Evolutionary conservation across 37 sponge, comb jelly and placozoan species (phyloP), one percentile per base, ranked within the genome.

Genomic region (Diacarnus erythraeanus): DNA sequence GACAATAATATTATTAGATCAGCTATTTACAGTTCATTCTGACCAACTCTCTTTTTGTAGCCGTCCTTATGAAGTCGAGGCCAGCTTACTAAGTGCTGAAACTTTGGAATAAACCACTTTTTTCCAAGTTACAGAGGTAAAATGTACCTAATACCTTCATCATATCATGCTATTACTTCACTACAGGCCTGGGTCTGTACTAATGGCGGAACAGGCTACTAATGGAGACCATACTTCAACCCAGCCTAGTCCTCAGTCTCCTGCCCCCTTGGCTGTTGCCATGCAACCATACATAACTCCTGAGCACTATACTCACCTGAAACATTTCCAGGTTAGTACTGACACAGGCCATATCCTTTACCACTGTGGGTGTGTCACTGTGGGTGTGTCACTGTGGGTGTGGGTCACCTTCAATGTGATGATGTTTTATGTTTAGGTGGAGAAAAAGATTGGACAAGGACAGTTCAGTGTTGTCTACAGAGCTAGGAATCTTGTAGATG

Each of bases 391-490:
- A 31, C 2, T 12, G 29, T 12, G 43, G 47, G 5, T 6, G 25
- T 27, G 33, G 59, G 3, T 57, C 9, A 23, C 4, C 37, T 40
- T 40, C 25, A 26, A 10, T 29, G 69, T 36, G 69, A 38, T 12
- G 9, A 9, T 64, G 25, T 26, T 1, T 36, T 67, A 38, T 75
- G 92, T 92, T 54, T 64, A 84, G 63, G 85, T 91, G 29, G 97
- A 89, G 80, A 96, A 89, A 81, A 90, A 94, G 94, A 93, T 98
- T 68, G 99, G 99, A 5, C 88, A 91, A 56, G 99, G 99, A 3
- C 99, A 98, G 88, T 98, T 98, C 74, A 98, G 99, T 80, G 86
- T 86, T 5, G 99, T 98, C 26, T 98, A 89, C 44, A 75, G 94
- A 41, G 99, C 94, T 10, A 78, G 86, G 51, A 87, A 89, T 42